Base-by-base conservation (phyloP, 1,140 invertebrate species). In the Coptotermes formosanus region DNA sequence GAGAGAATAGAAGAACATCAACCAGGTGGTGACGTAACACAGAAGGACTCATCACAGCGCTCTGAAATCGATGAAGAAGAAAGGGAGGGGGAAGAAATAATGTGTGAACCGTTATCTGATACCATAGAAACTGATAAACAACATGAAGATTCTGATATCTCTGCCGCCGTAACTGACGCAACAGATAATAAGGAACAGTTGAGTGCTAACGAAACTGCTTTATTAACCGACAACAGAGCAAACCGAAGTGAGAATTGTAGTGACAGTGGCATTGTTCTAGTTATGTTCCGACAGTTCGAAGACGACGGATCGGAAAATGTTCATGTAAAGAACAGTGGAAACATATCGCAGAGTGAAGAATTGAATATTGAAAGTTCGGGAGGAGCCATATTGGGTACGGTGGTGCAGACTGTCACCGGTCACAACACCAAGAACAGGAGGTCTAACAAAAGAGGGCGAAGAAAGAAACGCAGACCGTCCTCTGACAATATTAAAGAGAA, bases 271-370 rank as follows among this genome's bases (percentile, higher is more conserved):
- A 30, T 75, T 9, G 85, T 86, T 11, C 82, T 86, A 9, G 75
- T 86, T 23, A 82, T 44, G 69, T 86, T 82, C 85, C 83, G 82
- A 55, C 84, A 55, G 21, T 43, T 85, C 8, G 38, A 64, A 21
- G 84, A 85, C 2, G 64, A 75, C 21, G 14, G 19, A 21, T 55
- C 52, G 52, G 52, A 55, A 21, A 55, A 55, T 55, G 19, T 19
- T 55, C 1, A 55, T 55, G 52, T 1, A 30, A 75, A 75, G 6
- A 30, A 75, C n/a, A 75, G 25, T n/a, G 64, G 30, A 75, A 64
- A 64, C 59, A 64, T 8, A 23, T 64, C 59, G 25, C 25, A 25
- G 25, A 64, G 8, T 19, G 59, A 23, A 8, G 59, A n/a, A 23
- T 30, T 75, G 64, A n/a, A n/a, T 75, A 75, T 75, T 30, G 64